A percentile compares a stretch with the other conserved stretches of the same genome.
Conservation (phyloP, 2,888 invertebrate species). For the Rhogogaster chlorosoma region DNA sequence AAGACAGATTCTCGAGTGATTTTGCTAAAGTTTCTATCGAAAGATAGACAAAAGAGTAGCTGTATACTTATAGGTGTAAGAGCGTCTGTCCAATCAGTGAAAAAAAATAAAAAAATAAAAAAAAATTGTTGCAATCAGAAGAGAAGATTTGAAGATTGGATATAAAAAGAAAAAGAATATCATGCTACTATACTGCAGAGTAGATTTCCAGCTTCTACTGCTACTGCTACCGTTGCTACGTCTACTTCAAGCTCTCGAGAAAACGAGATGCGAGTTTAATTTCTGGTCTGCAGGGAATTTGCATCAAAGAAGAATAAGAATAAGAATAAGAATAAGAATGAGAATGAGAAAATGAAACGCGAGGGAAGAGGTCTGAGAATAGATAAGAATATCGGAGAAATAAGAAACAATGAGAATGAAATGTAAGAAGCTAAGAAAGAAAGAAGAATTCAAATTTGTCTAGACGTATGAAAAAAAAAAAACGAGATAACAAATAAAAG, state of each 20-base stretch:
- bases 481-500: background rate
- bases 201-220: background rate
- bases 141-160: background rate
- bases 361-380: background rate
- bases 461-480: background rate
- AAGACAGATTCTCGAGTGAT: background rate
- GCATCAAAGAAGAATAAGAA: background rate
- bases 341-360: background rate
- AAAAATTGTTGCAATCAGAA: slow-evolving; percentile 23
- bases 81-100: slow-evolving; percentile 8
- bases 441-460: background rate
- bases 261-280: slow-evolving; percentile 19
- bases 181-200: background rate
- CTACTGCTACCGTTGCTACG: background rate
- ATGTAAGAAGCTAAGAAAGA: background rate
- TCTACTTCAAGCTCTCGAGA: background rate
- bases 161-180: background rate
- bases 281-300: background rate
- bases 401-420: background rate
- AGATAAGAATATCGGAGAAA: background rate
- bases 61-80: background rate
- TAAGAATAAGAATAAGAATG: background rate
- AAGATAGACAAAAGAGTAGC: slow-evolving; percentile 4
- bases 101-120: background rate
- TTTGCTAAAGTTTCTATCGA: background rate